Conservation (phyloP, 2,797 vertebrate genomes). For the Anisognathus igniventris region DNA sequence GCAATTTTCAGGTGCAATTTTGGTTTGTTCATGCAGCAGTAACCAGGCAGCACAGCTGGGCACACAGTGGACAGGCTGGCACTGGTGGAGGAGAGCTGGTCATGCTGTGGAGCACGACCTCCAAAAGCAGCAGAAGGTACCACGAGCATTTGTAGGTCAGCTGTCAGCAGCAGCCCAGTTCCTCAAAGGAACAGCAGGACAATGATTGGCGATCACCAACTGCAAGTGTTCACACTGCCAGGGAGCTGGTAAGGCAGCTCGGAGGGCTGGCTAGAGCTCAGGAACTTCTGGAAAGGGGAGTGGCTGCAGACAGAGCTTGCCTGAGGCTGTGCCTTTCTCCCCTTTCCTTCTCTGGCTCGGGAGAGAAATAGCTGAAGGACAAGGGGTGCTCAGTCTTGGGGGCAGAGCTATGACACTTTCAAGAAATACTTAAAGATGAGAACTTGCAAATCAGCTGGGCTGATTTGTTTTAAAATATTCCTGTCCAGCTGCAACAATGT, state of each 20-base stretch:
- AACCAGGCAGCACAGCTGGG: neutral
- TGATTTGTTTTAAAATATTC: neutral
- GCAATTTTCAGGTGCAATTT: neutral
- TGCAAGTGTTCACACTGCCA: neutral
- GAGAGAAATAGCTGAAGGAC: neutral
- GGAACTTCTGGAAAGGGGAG: neutral
- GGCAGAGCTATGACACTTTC: neutral
- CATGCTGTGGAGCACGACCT: neutral
- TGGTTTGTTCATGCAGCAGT: neutral
- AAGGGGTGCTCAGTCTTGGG: neutral
- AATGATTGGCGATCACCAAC: rapidly evolving
- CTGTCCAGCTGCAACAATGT: neutral
- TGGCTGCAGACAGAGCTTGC: neutral
- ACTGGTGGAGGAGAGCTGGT: neutral
- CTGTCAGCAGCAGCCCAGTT: neutral
- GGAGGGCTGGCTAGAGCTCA: neutral
- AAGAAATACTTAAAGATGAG: neutral
- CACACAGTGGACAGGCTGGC: rapidly evolving
- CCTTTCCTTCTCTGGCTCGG: neutral
- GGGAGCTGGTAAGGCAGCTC: neutral
- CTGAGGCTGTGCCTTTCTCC: neutral
- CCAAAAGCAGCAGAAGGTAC: neutral
- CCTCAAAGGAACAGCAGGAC: neutral
- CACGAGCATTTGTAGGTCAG: neutral
- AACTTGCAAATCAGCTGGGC: neutral